Evolutionary conservation across 2,797 vertebrate genomes (phyloP), one percentile per base, ranked within the genome.

Genomic region (Sternarchorhynchus goeldii): DNA sequence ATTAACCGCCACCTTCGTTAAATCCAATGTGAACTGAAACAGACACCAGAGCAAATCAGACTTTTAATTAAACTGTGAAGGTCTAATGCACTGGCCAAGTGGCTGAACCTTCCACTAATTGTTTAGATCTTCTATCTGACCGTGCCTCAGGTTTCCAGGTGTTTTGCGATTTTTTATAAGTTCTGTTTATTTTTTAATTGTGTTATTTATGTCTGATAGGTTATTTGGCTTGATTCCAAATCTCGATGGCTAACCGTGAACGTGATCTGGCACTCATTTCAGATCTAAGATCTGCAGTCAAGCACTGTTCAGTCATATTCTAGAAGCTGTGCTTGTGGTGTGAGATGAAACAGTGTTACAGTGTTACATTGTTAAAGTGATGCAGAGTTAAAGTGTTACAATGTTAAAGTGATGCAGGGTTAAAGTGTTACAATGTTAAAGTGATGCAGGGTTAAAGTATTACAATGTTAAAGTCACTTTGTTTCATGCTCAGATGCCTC

Each of bases 141-240:
- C 18, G 67, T 32, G 82, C 63, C 64, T 85, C 67, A 75, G 16
- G 63, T 79, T 83, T 77, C 76, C 62, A 63, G 63, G 67, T n/a
- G 45, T 50, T 50, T 45, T 8, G 4, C 1, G 4, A 45, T 56
- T 66, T 66, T 67, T 78, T 78, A 59, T 34, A 60, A 77, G 71
- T 63, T 29, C 34, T 36, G 77, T 85, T 85, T 85, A 78, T 82
- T 86, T 85, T 76, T 62, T 74, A 29, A 76, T 81, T 80, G 73
- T 10, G 72, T 65, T 66, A 56, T 72, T 66, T 76, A 74, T 65
- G 2, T 83, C 59, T 66, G 58, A 82, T 75, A 31, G 57, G 18
- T 65, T 80, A 62, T 78, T 75, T 65, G 80, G 80, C 55, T 31
- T 62, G 12, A n/a, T 77, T 75, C 76, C 82, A 82, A 75, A 66